phyloP scores from a whole-genome alignment of 2,888 invertebrate genomes.

The Drepana falcataria region DNA sequence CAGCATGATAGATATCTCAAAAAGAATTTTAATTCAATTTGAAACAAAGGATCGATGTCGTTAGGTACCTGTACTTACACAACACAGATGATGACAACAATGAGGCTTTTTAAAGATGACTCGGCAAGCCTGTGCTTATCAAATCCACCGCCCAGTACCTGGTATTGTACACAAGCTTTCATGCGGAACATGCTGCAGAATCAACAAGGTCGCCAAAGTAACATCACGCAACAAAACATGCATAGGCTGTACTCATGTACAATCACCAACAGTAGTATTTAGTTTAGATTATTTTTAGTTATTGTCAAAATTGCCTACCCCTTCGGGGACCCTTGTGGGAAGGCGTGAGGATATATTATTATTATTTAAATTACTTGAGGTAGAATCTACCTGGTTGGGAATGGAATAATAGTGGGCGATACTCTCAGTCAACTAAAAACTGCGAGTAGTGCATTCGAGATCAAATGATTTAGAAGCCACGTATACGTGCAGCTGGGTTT shows the following conservation, averaged over 20 bases:
- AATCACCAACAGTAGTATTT: slow-evolving; percentile 16
- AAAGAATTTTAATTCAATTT: no score
- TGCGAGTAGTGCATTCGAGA: no score
- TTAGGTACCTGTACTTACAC: slow-evolving; percentile 4
- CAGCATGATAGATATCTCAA: no score
- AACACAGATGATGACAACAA: slow-evolving; percentile 9
- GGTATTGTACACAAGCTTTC: slow-evolving; percentile 51
- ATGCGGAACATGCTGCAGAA: slow-evolving; percentile 55
- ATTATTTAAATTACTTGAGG: no score
- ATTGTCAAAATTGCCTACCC: background rate
- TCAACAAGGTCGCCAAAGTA: slow-evolving; percentile 46
- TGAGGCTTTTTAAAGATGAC: slow-evolving; percentile 24
- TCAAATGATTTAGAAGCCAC: no score
- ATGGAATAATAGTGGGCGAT: no score
- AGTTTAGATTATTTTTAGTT: background rate
- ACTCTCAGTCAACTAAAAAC: no score
- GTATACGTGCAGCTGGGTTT: no score
- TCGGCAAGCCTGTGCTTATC: slow-evolving; percentile 28
- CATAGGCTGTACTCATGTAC: slow-evolving; percentile 24
- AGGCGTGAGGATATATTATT: no score
- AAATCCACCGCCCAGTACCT: slow-evolving; percentile 26
- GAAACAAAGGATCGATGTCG: no score
- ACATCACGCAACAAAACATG: slow-evolving; percentile 23
- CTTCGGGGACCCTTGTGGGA: no score
- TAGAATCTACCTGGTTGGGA: no score